Evolutionary conservation across 2,888 invertebrate genomes (phyloP).

Genomic region (Eutolmus rufibarbis): DNA sequence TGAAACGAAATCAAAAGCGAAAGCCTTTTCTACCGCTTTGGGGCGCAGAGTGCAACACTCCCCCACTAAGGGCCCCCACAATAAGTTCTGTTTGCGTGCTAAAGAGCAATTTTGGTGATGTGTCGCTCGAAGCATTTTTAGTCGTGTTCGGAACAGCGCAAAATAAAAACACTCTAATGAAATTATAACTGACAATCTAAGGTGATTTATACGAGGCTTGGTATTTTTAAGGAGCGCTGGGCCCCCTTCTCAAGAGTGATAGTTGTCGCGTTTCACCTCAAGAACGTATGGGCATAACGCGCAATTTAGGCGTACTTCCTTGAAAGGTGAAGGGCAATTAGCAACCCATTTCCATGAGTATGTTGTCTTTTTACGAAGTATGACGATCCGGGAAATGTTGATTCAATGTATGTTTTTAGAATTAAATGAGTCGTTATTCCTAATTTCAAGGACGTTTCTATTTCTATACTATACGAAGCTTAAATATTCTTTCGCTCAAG

Average conservation of each 20-base stretch:
- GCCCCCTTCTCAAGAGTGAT: not conserved
- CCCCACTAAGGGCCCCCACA: not conserved
- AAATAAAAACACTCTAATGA: not conserved
- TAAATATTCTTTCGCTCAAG: not conserved
- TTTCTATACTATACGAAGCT: not conserved
- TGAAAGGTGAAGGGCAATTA: not conserved
- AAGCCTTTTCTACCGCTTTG: not conserved
- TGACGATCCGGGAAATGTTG: not conserved
- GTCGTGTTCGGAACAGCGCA: not conserved
- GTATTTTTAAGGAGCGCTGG: not conserved
- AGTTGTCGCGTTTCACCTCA: not conserved
- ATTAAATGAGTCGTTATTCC: not conserved
- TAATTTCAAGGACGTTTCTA: not conserved
- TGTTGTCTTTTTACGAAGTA: not conserved
- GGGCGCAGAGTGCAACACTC: not conserved
- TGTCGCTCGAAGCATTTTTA: not conserved
- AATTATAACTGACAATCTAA: not conserved
- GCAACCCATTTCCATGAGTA: not conserved
- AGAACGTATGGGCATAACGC: not conserved
- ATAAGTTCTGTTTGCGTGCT: not conserved
- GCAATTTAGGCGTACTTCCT: not conserved
- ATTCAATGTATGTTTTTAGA: not conserved
- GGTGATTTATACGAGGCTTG: not conserved
- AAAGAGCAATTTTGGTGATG: not conserved
- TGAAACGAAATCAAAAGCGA: not conserved